Evolutionary conservation across 1,140 invertebrate genomes (phyloP), one percentile per base, ranked within the genome.

Genomic region (Schlechtendalia chinensis): DNA sequence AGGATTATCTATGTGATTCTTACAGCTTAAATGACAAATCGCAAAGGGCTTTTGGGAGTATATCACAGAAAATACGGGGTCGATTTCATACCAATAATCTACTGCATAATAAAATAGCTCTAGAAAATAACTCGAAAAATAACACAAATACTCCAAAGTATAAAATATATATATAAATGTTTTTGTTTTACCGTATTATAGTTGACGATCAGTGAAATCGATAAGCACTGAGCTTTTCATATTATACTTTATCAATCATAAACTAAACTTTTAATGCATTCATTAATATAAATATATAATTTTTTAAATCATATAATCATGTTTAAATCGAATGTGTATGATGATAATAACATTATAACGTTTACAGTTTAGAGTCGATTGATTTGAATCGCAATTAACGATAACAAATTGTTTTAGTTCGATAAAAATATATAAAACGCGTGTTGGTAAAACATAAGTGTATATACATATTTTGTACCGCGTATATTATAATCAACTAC

Each of bases 11-110:
- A 59, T 63, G 75, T 50, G 75, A 47, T 79, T 79, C 50, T 50
- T 61, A 63, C 22, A 29, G 75, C 39, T 79, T 79, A 61, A 79
- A 59, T 29, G 75, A 79, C 39, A 79, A 63, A 79, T 54, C 69
- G 6, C 10, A n/a, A 29, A 53, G 2, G 50, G 50, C 47, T 72
- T 53, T 72, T 54, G 10, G 45, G n/a, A 71, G 47, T n/a, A 29
- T 29, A 72, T 72, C 29, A 2, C 50, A n/a, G 12, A 47, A 53
- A 72, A 54, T 50, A 50, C 39, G 45, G 17, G 22, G 16, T 27
- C 45, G 39, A 69, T 69, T 27, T 6, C 67, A 19, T 32, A 5
- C 24, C 24, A 72, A 32, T 29, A 50, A 50, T 69, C n/a, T 24
- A 22, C 14, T 14, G 0, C 19, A 1, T n/a, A 22, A 22, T 22